Evolutionary conservation across 2,113 vertebrate species (phyloP), one percentile per base, ranked within the genome.

Genomic region (Drymodes brunneopygia): DNA sequence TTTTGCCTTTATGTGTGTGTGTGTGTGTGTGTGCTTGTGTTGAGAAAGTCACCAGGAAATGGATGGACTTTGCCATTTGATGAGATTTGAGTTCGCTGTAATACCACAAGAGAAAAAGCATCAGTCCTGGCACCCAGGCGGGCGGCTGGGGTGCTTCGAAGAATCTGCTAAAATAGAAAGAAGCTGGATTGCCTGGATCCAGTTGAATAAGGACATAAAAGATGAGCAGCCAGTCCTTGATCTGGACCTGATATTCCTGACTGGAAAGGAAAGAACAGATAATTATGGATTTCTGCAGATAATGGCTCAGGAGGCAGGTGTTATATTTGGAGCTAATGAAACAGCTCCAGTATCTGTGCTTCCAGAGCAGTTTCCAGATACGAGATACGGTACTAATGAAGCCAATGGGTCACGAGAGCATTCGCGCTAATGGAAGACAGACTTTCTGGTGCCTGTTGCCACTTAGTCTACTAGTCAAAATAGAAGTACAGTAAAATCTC

Each of bases 391-490:
- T 67, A 31, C 85, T 96, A 96, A 96, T 90, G 94, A 96, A 88
- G 85, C 75, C 88, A 93, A 23, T 74, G 72, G 90, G 92, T 95
- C 88, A 92, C 2, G 6, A 90, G 86, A 96, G 64, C 67, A 48
- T 65, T 57, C 12, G 0, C 3, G 0, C 75, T 90, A 92, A 61
- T 45, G 53, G 84, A 88, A 93, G 56, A 74, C 73, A 86, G 64
- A 50, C 35, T 61, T 91, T 80, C 38, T 83, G 60, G 80, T 88
- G 80, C 86, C 88, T 67, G n/a, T 84, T 90, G 51, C 82, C 80
- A 71, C 81, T 94, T 89, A 62, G 81, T 91, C 92, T 83, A 40
- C 69, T 53, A 95, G 86, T 84, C 71, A 92, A 92, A 96, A 71
- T 53, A 82, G 84, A 66, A 92, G 67, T 78, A 73, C n/a, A 48